Evolutionary conservation across 2,113 vertebrate genomes (phyloP), one percentile per base, ranked within the genome.

Genomic region (Hippocampus guttulatus): DNA sequence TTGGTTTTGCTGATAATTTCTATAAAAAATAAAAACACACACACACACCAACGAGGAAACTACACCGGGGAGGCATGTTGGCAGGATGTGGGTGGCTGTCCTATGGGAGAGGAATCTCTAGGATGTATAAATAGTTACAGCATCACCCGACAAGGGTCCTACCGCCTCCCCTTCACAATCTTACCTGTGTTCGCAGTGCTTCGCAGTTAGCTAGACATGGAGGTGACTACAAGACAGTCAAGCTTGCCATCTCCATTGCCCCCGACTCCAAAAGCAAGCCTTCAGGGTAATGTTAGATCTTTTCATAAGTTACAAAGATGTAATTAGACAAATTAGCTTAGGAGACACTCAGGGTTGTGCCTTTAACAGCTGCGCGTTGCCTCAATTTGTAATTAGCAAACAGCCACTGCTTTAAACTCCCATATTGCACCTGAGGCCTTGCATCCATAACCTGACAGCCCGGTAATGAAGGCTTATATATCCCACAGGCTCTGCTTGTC

Each of bases 241-340:
- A 72, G 77, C 82, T 83, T 86, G 76, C 75, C 76, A 71, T 83
- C 79, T 72, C 80, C 76, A 75, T 74, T 70, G 70, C 76, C 82
- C 76, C 33, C 74, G 70, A 47, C 73, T 85, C 83, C 40, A 43
- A 83, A 78, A 85, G 84, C 78, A 82, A 78, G 86, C 84, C 90
- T 85, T 81, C 45, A 45, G 90, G 89, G 84, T 87, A 84, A 88
- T 85, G 84, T 83, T 85, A 75, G 86, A 82, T 81, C 87, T 88
- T 91, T 91, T 90, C 87, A 86, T 87, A 87, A 91, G 89, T 88
- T 90, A 87, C 88, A 88, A 86, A 89, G 87, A 89, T 85, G 83
- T 90, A 90, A 90, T 91, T 89, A 92, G 88, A 89, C 87, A 86
- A 90, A 91, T 92, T 88, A 90, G 87, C 89, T 83, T 85, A 76